Evolutionary conservation across 2,113 vertebrate genomes (phyloP), one percentile per base, ranked within the genome.

Genomic region (Neotoma lepida): DNA sequence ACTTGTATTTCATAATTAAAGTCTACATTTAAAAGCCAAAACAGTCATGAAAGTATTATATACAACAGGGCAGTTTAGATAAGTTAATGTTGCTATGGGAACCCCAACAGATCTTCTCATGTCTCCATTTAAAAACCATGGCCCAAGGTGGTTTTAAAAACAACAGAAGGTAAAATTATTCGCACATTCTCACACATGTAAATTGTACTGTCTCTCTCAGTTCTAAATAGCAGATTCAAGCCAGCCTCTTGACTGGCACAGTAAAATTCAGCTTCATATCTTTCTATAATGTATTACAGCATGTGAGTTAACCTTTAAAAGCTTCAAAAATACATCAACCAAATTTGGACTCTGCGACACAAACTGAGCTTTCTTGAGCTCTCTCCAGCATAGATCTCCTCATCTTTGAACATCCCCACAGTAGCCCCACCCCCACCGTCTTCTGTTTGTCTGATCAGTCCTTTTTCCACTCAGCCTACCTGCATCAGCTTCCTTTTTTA

Each of bases 101-200:
- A 97, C 97, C 88, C 84, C 90, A 89, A 91, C 77, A 94, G 96
- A 97, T 96, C 92, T 96, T 96, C 93, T 97, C 89, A 82, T 95
- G 92, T 95, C 96, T 97, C 90, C 93, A 89, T 95, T 97, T 97
- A 96, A 97, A 97, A 97, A 96, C 95, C 96, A 87, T 97, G 96
- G 97, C 96, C 96, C 96, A 97, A 97, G 97, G 97, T 97, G 88
- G 96, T 97, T 97, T 90, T n/a, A 22, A 97, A 97, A 97, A 97
- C 97, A 97, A 97, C 97, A 97, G 97, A 97, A 97, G 97, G 96
- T 97, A 97, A 97, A 97, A 97, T 97, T 97, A 95, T 97, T 97
- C 96, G 95, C 96, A 93, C 94, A 96, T 94, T 96, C 96, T 97
- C 96, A 97, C 96, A 97, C 96, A 97, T 97, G 96, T 96, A 97